phyloP scores from a whole-genome alignment of 2,888 invertebrate genomes.

The Chelonus formosanus region DNA sequence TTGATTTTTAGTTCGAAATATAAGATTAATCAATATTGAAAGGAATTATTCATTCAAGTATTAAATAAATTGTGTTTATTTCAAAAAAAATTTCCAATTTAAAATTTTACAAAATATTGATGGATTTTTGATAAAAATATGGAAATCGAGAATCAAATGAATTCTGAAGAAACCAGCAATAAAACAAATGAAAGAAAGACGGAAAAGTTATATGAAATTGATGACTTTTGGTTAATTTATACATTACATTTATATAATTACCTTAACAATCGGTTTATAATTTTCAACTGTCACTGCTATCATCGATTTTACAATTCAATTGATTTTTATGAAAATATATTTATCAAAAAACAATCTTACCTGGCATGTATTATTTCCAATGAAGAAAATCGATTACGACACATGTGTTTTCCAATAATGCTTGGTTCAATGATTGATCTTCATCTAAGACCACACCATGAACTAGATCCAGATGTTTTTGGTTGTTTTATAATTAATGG shows the following conservation, averaged over 20 bases:
- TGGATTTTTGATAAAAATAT: too few relatives aligned
- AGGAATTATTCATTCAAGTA: too few relatives aligned
- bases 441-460: not conserved
- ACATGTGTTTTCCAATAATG: constrained; percentile 11
- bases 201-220: not conserved
- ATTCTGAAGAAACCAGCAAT: not conserved
- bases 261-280: constrained; percentile 8
- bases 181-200: not conserved
- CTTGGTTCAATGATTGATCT: constrained; percentile 7
- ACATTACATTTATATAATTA: constrained; percentile 3
- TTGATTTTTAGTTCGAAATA: too few relatives aligned
- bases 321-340: constrained; percentile 7
- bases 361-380: not conserved
- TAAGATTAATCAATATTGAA: too few relatives aligned
- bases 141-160: not conserved
- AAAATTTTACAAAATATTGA: too few relatives aligned
- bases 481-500: constrained; percentile 5
- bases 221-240: constrained; percentile 5
- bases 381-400: constrained; percentile 2
- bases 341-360: constrained; percentile 10
- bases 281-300: constrained; percentile 8
- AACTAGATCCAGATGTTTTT: constrained; percentile 5
- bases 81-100: too few relatives aligned
- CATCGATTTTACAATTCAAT: constrained; percentile 6
- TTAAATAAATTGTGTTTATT: too few relatives aligned